phyloP scores from a whole-genome alignment of 2,113 vertebrate species.

The Antechinus flavipes region DNA sequence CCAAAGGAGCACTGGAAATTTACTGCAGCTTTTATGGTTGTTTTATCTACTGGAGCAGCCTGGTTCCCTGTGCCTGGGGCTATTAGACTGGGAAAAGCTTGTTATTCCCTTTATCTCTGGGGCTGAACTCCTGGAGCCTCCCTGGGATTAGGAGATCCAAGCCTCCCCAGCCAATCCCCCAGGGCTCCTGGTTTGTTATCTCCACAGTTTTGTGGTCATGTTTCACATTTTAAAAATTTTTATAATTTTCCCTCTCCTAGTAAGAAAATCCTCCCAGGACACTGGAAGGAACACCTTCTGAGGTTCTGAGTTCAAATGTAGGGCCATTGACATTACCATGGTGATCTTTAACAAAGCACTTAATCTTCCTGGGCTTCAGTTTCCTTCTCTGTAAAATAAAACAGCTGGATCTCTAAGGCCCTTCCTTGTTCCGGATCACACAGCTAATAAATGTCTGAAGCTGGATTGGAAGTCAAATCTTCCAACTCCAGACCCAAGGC shows the following conservation, averaged over 20 bases:
- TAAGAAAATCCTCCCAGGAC: background rate
- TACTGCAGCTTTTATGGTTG: background rate
- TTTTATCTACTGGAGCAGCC: background rate
- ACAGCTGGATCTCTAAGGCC: background rate
- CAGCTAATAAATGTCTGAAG: background rate
- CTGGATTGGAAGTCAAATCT: background rate
- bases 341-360: background rate
- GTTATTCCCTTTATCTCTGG: background rate
- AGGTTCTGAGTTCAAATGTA: background rate
- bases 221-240: background rate
- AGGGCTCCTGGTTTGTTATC: background rate
- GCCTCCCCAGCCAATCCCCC: background rate
- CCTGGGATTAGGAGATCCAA: background rate
- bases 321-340: background rate
- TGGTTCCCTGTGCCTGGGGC: background rate
- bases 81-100: background rate
- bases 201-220: background rate
- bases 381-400: conserved; percentile 5
- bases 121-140: background rate
- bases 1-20: background rate
- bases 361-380: background rate
- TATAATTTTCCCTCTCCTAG: background rate
- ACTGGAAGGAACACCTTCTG: background rate
- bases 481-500: background rate
- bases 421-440: background rate